Base-by-base conservation (phyloP, 2,888 invertebrate genomes). In the Molorchus minor region DNA sequence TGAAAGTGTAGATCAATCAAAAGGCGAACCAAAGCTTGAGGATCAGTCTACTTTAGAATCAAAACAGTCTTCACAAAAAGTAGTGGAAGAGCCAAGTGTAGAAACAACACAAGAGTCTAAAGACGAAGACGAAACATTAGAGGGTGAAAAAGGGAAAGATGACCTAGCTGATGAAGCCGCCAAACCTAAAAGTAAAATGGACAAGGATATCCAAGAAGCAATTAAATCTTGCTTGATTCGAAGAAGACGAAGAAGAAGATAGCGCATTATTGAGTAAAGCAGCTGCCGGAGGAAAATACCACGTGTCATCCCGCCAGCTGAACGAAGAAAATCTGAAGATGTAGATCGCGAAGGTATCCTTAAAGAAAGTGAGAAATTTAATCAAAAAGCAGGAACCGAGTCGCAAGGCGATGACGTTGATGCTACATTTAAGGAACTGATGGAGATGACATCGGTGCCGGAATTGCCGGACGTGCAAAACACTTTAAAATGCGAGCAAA, bases 161-260 rank as follows among this genome's bases (percentile, higher is more conserved):
- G 76, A 81, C 16, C 33, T 3, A 12, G 77, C 81, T 0, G 75
- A 79, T 25, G 79, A 60, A 15, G 36, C 54, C 13, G 54, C 56
- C 38, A 30, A 61, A 38, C n/a, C n/a, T n/a, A n/a, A n/a, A n/a
- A n/a, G n/a, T n/a, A 45, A 51, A 40, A 21, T 40, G 17, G 54
- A 69, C 56, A 69, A 58, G 20, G 54, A 58, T 5, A 69, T 68
- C 40, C 87, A 84, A 45, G 69, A 76, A 44, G 63, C 66, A 25
- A 67, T 70, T 46, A 81, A 81, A 57, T 88, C 90, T 0, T 92
- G 92, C 75, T 93, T 92, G 75, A 77, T 92, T 92, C 75, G 88
- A 89, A 67, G 88, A 88, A 47, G 90, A 91, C 62, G 90, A 91
- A 66, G 87, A 90, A 74, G 86, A 71, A 83, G 87, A 89, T 73